A percentile compares a stretch with the other conserved stretches of the same genome.
Conservation (phyloP, 2,113 vertebrate genomes). For the Coryphaenoides rupestris region DNA sequence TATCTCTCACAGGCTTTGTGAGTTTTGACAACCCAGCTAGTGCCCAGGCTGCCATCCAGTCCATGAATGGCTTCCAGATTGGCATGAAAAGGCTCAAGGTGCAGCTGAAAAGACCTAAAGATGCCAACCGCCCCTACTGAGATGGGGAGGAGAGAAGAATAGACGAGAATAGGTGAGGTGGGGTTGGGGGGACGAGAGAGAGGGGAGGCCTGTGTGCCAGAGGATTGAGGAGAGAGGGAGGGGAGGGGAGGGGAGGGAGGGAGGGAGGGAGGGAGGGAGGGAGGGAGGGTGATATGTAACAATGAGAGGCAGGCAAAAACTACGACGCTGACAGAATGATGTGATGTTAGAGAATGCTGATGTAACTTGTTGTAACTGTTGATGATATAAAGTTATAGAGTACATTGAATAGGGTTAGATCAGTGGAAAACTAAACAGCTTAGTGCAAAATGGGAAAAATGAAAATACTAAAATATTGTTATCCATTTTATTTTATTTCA, state of each 20-base stretch:
- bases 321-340: conserved; percentile 9
- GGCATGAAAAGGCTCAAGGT: conserved; percentile 94
- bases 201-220: conserved; percentile 10
- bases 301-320: conserved; percentile 18
- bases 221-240: neutral
- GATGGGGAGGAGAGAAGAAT: conserved; percentile 14
- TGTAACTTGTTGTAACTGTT: conserved; percentile 38
- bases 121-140: conserved; percentile 87
- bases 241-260: conserved; percentile 7
- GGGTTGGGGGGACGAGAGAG: conserved; percentile 24
- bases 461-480: conserved; percentile 67
- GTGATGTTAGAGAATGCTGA: conserved; percentile 3
- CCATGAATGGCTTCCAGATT: conserved; percentile 94
- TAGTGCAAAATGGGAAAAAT: conserved; percentile 46
- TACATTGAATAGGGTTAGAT: neutral
- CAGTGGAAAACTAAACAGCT: conserved; percentile 16
- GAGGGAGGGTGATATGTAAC: neutral
- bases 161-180: conserved; percentile 47
- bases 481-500: conserved; percentile 65
- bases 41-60: conserved; percentile 88
- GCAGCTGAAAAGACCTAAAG: conserved; percentile 89
- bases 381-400: conserved; percentile 24
- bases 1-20: conserved; percentile 77
- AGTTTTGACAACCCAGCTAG: conserved; percentile 93
- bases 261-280: conserved; percentile 9